phyloP scores from a whole-genome alignment of 1,140 invertebrate species.

The Drosophila pectinifera region DNA sequence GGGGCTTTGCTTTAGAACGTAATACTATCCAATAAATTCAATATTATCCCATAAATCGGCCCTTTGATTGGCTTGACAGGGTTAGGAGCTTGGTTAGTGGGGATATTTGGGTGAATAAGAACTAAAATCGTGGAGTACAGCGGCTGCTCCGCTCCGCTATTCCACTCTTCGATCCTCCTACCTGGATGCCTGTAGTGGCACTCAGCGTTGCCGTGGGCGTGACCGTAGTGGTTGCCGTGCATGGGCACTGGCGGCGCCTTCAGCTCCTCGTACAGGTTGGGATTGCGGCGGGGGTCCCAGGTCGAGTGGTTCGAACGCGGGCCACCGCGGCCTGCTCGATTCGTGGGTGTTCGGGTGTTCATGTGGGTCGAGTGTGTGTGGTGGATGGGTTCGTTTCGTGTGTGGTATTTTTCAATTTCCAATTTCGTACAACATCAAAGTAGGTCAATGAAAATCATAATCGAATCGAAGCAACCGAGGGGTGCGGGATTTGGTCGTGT shows the following conservation, averaged over 20 bases:
- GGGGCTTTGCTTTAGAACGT: no score
- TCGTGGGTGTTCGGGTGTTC: conserved; percentile 31
- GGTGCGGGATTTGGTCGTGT: conserved; percentile 44
- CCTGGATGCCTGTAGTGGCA: conserved; percentile 87
- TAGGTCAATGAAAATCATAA: conserved; percentile 67
- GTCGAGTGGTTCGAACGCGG: conserved; percentile 90
- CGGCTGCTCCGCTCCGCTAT: conserved; percentile 21
- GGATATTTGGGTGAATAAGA: conserved; percentile 7
- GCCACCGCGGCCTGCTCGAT: conserved; percentile 75
- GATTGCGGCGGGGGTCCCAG: conserved; percentile 92
- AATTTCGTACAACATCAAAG: conserved; percentile 80
- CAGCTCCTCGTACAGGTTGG: conserved; percentile 93
- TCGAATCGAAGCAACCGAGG: conserved; percentile 59
- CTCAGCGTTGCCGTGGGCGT: conserved; percentile 86
- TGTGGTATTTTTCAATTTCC: conserved; percentile 68
- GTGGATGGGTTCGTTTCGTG: conserved; percentile 46
- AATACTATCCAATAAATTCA: no score
- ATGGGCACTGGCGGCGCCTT: conserved; percentile 86
- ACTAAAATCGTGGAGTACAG: conserved; percentile 33
- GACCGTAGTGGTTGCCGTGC: conserved; percentile 78
- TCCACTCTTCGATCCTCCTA: conserved; percentile 71
- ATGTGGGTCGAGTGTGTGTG: conserved; percentile 34
- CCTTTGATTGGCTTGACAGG: not conserved
- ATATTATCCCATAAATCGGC: conserved; percentile 5
- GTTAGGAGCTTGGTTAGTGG: conserved; percentile 6